A percentile compares a stretch with the other conserved stretches of the same genome.
Evolutionary conservation across 1,140 invertebrate species (phyloP).

Genomic region (Platorchestia sp.): DNA sequence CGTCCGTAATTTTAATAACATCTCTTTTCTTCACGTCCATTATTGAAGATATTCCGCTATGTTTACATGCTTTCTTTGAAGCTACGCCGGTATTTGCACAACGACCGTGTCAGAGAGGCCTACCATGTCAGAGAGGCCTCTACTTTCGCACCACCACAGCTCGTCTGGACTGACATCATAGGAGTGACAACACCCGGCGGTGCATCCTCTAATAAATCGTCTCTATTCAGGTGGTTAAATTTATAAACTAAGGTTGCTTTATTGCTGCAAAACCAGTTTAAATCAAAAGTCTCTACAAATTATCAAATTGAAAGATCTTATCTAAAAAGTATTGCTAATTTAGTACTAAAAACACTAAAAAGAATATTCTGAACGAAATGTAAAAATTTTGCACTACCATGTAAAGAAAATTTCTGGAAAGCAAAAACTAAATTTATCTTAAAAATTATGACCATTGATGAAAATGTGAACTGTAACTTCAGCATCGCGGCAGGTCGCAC

Average conservation of each 20-base stretch:
- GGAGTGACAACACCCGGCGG: too few relatives aligned
- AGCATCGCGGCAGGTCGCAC: neutral
- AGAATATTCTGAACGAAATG: neutral
- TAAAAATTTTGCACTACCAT: neutral
- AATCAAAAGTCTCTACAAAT: neutral
- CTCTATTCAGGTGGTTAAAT: neutral
- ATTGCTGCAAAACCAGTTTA: too few relatives aligned
- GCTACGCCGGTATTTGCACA: too few relatives aligned
- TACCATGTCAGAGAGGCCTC: too few relatives aligned
- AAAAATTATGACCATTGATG: neutral
- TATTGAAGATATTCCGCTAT: too few relatives aligned
- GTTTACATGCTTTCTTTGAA: too few relatives aligned
- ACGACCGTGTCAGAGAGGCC: too few relatives aligned
- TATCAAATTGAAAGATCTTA: neutral
- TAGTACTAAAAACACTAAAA: neutral
- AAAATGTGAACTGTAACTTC: neutral
- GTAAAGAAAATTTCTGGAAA: neutral
- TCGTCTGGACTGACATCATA: too few relatives aligned
- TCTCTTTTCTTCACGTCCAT: too few relatives aligned
- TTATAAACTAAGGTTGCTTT: too few relatives aligned
- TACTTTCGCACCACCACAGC: too few relatives aligned
- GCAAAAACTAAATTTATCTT: neutral
- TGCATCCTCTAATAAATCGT: neutral
- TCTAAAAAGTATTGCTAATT: neutral
- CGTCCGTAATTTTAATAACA: too few relatives aligned